phyloP scores from a whole-genome alignment of 2,113 vertebrate genomes.

The Cheilinus undulatus region DNA sequence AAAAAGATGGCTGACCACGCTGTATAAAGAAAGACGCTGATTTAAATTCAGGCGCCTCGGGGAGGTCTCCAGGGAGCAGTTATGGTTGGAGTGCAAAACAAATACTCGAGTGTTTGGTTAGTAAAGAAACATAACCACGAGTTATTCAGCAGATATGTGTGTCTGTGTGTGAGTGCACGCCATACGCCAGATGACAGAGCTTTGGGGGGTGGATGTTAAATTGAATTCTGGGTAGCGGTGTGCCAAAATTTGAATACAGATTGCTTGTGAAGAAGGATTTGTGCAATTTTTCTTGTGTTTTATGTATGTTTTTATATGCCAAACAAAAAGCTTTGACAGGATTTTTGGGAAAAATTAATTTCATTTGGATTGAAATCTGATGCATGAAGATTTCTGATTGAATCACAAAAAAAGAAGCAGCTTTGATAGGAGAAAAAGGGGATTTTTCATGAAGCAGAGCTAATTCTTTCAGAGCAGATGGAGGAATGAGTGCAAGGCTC shows the following conservation, averaged over 20 bases:
- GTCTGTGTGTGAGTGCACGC: slow-evolving; percentile 27
- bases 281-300: slow-evolving; percentile 6
- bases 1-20: slow-evolving; percentile 54
- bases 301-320: background rate
- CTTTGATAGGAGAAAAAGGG: background rate
- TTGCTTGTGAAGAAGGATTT: slow-evolving; percentile 16
- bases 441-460: slow-evolving; percentile 3
- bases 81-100: slow-evolving; percentile 49
- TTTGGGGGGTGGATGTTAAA: slow-evolving; percentile 12
- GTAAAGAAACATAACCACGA: slow-evolving; percentile 35
- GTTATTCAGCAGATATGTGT: slow-evolving; percentile 19
- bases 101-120: slow-evolving; percentile 64
- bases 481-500: slow-evolving; percentile 19
- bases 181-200: slow-evolving; percentile 23
- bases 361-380: slow-evolving; percentile 12
- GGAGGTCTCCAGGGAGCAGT: slow-evolving; percentile 53
- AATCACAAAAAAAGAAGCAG: background rate
- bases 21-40: slow-evolving; percentile 44
- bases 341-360: slow-evolving; percentile 4
- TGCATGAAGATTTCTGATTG: background rate
- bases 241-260: slow-evolving; percentile 45
- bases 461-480: slow-evolving; percentile 27
- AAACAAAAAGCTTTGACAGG: slow-evolving; percentile 11
- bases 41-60: slow-evolving; percentile 55
- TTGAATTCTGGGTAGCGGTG: slow-evolving; percentile 35